phyloP scores from a whole-genome alignment of 92 coral and sea anemone genomes.

The Chrysogorgia sp. region DNA sequence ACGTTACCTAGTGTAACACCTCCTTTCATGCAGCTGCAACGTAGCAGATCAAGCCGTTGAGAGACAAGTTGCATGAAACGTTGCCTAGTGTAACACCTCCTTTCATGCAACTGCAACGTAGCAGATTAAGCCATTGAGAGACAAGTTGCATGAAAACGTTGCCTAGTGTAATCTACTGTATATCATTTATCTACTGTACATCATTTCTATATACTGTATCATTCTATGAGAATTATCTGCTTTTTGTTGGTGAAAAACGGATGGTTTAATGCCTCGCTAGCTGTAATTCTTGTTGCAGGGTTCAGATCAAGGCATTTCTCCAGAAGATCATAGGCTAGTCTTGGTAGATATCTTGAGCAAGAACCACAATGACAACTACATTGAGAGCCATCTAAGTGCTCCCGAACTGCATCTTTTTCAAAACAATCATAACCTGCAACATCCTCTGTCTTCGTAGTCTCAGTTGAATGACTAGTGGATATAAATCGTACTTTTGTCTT shows the following conservation, averaged over 20 bases:
- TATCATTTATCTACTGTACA: too few relatives aligned
- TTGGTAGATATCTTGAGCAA: constrained; percentile 78
- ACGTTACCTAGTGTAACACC: too few relatives aligned
- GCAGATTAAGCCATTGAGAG: too few relatives aligned
- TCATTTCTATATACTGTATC: not conserved
- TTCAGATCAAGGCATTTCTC: constrained; percentile 84
- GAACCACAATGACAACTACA: constrained; percentile 67
- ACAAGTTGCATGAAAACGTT: too few relatives aligned
- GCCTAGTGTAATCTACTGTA: too few relatives aligned
- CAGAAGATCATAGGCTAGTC: constrained; percentile 78
- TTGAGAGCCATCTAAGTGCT: constrained; percentile 82
- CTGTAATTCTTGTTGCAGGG: constrained; percentile 85
- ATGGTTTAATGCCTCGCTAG: constrained; percentile 81
- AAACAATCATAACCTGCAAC: constrained; percentile 7
- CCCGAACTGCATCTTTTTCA: constrained; percentile 11
- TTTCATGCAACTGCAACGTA: too few relatives aligned
- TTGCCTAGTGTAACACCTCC: too few relatives aligned
- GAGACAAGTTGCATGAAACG: too few relatives aligned
- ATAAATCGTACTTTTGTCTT: constrained; percentile 8
- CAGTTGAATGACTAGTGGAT: not conserved
- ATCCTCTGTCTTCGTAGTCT: not conserved
- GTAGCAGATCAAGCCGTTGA: too few relatives aligned
- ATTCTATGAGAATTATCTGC: not conserved
- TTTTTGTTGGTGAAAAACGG: constrained; percentile 59
- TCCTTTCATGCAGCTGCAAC: too few relatives aligned